Conservation (phyloP, 2,888 invertebrate species). For the Deilephila elpenor region DNA sequence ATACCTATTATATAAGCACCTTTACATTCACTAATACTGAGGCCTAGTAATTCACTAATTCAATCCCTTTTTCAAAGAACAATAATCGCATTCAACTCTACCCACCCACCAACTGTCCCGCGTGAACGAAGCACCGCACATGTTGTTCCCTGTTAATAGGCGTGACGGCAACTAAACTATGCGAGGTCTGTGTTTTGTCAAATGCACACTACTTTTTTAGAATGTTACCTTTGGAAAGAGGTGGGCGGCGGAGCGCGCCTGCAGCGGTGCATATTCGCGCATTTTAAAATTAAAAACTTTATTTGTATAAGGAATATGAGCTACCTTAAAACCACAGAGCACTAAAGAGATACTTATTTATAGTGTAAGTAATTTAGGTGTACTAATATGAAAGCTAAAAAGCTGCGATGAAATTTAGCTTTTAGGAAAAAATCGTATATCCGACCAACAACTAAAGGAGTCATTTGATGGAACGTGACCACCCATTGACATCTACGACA, state of each 20-base stretch:
- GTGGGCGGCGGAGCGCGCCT: constrained; percentile 20
- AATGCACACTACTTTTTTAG: constrained; percentile 35
- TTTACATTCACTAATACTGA: too few relatives aligned
- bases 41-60: too few relatives aligned
- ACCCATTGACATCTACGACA: too few relatives aligned
- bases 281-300: constrained; percentile 32
- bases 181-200: constrained; percentile 34
- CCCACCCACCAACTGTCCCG: background rate
- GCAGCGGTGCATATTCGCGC: constrained; percentile 14
- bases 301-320: constrained; percentile 32
- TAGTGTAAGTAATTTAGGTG: background rate
- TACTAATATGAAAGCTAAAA: background rate
- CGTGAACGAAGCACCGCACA: constrained; percentile 28
- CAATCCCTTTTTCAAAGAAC: background rate
- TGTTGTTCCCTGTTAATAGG: constrained; percentile 42
- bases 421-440: too few relatives aligned
- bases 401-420: background rate
- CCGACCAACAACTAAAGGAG: too few relatives aligned
- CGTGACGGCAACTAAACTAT: constrained; percentile 40
- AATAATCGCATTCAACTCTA: background rate
- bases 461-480: too few relatives aligned
- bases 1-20: too few relatives aligned
- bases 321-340: constrained; percentile 1
- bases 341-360: background rate
- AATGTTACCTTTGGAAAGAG: constrained; percentile 33